Conservation (phyloP, 2,888 invertebrate genomes). For the Diplazon laetatorius region DNA sequence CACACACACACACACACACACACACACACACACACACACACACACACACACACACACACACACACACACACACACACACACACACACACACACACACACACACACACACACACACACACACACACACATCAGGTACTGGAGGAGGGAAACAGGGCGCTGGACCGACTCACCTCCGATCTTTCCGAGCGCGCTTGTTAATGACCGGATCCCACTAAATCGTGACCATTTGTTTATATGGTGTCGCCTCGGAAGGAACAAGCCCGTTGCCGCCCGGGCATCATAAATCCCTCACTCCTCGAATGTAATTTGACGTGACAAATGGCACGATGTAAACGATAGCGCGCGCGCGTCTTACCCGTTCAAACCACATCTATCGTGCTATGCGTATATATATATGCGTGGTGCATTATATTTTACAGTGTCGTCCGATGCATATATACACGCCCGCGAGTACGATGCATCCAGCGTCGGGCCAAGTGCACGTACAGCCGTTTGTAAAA, state of each 20-base stretch:
- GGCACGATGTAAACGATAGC: constrained; percentile 78
- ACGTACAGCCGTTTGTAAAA: constrained; percentile 68
- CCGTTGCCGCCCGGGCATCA: constrained; percentile 73
- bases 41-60: too few relatives aligned
- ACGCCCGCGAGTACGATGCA: constrained; percentile 23
- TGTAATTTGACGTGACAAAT: constrained; percentile 80
- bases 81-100: too few relatives aligned
- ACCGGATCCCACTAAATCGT: constrained; percentile 78
- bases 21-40: too few relatives aligned
- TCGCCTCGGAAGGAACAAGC: constrained; percentile 76
- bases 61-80: too few relatives aligned
- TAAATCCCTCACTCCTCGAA: constrained; percentile 75
- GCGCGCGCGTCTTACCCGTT: constrained; percentile 58
- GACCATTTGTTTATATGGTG: constrained; percentile 78
- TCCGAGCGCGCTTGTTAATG: constrained; percentile 72
- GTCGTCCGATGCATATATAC: background rate
- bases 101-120: too few relatives aligned
- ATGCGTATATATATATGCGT: constrained; percentile 26
- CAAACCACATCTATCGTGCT: constrained; percentile 41
- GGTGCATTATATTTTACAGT: too few relatives aligned
- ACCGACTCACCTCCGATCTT: constrained; percentile 50
- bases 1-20: too few relatives aligned
- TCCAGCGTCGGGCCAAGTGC: constrained; percentile 41
- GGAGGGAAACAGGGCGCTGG: constrained; percentile 28
- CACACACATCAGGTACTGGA: constrained; percentile 32